A percentile compares a stretch with the other conserved stretches of the same genome.
Conservation (phyloP, 1,140 invertebrate species). For the Euura saliciscinereae region DNA sequence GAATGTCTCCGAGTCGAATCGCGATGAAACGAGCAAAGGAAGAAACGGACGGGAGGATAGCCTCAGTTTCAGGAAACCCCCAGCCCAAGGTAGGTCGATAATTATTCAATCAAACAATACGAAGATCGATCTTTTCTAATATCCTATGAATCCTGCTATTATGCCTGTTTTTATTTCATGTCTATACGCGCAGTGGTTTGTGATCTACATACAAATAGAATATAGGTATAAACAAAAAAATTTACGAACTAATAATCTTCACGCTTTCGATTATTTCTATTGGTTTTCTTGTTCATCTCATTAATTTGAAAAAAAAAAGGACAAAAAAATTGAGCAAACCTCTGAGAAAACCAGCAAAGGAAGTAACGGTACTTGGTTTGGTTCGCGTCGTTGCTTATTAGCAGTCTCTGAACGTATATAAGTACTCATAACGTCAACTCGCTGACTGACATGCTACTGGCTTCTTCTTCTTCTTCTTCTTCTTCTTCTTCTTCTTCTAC, state of each 20-base stretch:
- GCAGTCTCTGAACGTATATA: background rate
- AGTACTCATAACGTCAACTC: background rate
- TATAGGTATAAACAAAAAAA: too few relatives aligned
- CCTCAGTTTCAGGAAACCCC: slow-evolving; percentile 57
- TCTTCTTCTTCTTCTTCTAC: background rate
- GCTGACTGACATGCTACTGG: background rate
- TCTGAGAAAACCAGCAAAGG: background rate
- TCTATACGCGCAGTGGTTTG: too few relatives aligned
- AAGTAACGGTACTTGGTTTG: background rate
- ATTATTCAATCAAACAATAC: background rate
- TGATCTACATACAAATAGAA: too few relatives aligned
- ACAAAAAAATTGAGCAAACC: too few relatives aligned
- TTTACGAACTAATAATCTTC: too few relatives aligned
- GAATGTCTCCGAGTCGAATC: slow-evolving; percentile 58
- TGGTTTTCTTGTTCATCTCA: too few relatives aligned
- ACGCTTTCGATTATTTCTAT: too few relatives aligned
- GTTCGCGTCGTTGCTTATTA: background rate
- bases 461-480: slow-evolving; percentile 1
- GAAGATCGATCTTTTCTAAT: background rate
- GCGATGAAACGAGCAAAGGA: slow-evolving; percentile 59
- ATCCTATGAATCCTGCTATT: background rate
- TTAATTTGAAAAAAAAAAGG: too few relatives aligned
- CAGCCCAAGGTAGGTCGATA: slow-evolving; percentile 63
- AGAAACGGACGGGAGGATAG: slow-evolving; percentile 55
- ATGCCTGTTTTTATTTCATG: too few relatives aligned